These are phyloP conservation scores for Pilophorus perplexus DNA, from an alignment of 2,888 invertebrate genomes.

Conservation along the genomic window DNA sequence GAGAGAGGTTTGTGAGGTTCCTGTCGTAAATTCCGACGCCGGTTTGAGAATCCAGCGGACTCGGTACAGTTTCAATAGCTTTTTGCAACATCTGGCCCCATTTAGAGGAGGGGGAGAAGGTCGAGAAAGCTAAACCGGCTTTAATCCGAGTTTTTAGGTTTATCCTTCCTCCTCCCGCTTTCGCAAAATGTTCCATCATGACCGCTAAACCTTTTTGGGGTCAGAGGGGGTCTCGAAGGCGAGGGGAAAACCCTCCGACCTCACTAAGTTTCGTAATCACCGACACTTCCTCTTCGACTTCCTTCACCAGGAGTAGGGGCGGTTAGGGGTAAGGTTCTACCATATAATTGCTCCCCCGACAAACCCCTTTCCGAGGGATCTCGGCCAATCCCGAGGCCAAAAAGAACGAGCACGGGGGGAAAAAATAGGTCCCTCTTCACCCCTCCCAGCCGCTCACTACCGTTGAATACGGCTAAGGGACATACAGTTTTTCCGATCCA, in stretches of 20 bases:
- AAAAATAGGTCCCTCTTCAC: neutral
- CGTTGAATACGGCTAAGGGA: too few relatives aligned
- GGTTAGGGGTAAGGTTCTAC: neutral
- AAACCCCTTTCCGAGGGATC: too few relatives aligned
- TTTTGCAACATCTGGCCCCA: too few relatives aligned
- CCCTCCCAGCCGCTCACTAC: neutral
- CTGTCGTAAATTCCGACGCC: too few relatives aligned
- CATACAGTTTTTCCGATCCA: too few relatives aligned
- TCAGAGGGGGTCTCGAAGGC: slow-evolving; percentile 2
- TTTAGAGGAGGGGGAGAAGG: too few relatives aligned
- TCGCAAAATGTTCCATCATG: neutral
- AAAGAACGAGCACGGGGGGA: neutral
- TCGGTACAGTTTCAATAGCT: too few relatives aligned
- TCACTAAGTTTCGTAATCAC: slow-evolving; percentile 10
- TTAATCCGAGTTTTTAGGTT: slow-evolving; percentile 7
- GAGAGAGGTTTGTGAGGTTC: too few relatives aligned
- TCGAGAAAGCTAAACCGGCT: too few relatives aligned
- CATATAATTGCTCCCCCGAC: slow-evolving; percentile 12
- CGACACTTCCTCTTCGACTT: slow-evolving; percentile 6
- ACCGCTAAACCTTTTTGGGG: slow-evolving; percentile 20
- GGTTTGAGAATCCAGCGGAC: too few relatives aligned
- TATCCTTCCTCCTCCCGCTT: neutral
- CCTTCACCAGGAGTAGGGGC: too few relatives aligned
- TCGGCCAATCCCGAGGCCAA: neutral
- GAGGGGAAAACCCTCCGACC: slow-evolving; percentile 7